Evolutionary conservation across 2,113 vertebrate species (phyloP).

Genomic region (Mus pahari): DNA sequence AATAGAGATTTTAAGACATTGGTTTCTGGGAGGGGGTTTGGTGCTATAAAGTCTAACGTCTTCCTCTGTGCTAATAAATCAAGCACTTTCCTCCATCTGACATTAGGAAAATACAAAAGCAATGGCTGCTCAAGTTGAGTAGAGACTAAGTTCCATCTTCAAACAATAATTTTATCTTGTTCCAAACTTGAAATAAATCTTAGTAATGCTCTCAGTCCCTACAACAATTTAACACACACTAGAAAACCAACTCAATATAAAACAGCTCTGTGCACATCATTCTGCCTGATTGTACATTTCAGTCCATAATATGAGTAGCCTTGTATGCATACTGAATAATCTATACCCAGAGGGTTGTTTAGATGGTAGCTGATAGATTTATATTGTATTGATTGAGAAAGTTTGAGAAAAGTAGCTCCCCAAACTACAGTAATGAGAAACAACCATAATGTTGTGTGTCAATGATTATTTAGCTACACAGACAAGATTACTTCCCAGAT

Average conservation of each 20-base stretch:
- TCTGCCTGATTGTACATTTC: constrained; percentile 71
- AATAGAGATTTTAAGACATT: constrained; percentile 49
- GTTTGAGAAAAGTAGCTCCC: constrained; percentile 65
- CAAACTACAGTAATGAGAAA: constrained; percentile 67
- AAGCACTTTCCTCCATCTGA: background rate
- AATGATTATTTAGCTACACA: constrained; percentile 64
- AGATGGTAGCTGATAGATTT: constrained; percentile 68
- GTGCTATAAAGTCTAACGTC: background rate
- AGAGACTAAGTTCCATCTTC: constrained; percentile 66
- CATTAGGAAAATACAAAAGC: constrained; percentile 57
- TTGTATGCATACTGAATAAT: constrained; percentile 77
- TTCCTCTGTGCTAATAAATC: constrained; percentile 20
- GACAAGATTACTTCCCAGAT: constrained; percentile 54
- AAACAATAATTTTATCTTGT: constrained; percentile 69
- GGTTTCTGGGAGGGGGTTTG: background rate
- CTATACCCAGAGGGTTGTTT: constrained; percentile 67
- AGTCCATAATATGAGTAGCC: constrained; percentile 68
- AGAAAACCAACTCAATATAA: constrained; percentile 76
- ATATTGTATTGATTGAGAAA: constrained; percentile 72
- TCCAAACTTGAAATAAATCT: constrained; percentile 77
- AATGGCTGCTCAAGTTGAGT: constrained; percentile 54
- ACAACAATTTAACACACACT: constrained; percentile 74
- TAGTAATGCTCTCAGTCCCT: constrained; percentile 64
- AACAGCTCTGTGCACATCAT: constrained; percentile 75
- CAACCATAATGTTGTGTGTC: constrained; percentile 42